phyloP scores from a whole-genome alignment of 2,888 invertebrate genomes.

The Hirudinaria manillensis region DNA sequence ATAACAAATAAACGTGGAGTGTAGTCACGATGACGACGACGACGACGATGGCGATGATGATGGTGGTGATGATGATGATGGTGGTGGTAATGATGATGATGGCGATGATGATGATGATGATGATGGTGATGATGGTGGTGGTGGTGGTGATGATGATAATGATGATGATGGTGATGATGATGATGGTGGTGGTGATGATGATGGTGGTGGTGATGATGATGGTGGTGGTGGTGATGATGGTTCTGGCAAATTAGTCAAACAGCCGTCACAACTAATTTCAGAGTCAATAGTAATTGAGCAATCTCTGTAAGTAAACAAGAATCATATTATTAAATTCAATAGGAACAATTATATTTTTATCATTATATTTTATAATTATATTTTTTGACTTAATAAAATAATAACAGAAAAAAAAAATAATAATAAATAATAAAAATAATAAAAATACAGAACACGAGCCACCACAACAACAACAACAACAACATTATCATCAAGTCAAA shows the following conservation, averaged over 20 bases:
- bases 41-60: too few relatives aligned
- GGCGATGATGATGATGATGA: constrained; percentile 28
- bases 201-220: too few relatives aligned
- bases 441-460: neutral
- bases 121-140: constrained; percentile 28
- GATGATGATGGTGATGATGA: constrained; percentile 17
- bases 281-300: neutral
- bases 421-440: neutral
- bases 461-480: neutral
- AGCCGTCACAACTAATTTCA: too few relatives aligned
- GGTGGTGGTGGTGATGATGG: constrained; percentile 24
- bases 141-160: constrained; percentile 25
- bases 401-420: neutral
- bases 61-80: constrained; percentile 20
- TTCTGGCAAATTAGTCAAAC: neutral
- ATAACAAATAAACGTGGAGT: too few relatives aligned
- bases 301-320: neutral
- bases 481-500: too few relatives aligned
- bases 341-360: too few relatives aligned
- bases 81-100: constrained; percentile 24
- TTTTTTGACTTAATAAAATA: neutral
- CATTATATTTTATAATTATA: constrained; percentile 8
- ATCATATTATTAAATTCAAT: neutral
- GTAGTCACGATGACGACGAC: too few relatives aligned
- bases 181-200: constrained; percentile 25